Evolutionary conservation across 2,888 invertebrate species (phyloP), one percentile per base, ranked within the genome.

Genomic region (Osmoderma eremita): DNA sequence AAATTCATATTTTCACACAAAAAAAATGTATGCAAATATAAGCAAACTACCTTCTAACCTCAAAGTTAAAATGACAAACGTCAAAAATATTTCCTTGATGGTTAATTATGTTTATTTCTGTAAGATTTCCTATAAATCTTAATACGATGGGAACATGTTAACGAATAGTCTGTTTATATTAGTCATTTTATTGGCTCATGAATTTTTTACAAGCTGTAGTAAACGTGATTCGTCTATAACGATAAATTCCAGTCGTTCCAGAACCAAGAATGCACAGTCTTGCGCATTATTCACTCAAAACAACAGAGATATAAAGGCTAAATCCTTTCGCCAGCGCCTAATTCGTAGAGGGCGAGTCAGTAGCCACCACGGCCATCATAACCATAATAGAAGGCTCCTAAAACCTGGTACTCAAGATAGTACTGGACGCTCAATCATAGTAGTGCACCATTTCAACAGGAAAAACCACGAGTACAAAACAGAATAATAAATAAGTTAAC

Each of bases 81-180:
- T 61, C 45, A 61, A 42, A 45, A 30, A 12, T 18, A 53, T 53
- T 53, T 45, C 17, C 3, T 24, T 61, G 45, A 24, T 24, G 58
- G 58, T 61, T 61, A 61, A 61, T 8, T 10, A 41, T 15, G 58
- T 18, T 42, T 30, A n/a, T 24, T 30, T n/a, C 15, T 45, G 17
- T 15, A 45, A 45, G 45, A 30, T 30, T 24, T 30, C 15, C 17
- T 13, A 30, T 8, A 39, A 58, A 17, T 61, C 5, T 36, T 24
- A 17, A 15, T 30, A 30, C 17, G 30, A 61, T 61, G 58, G 58
- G 30, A 61, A 22, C 45, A 61, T 61, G 58, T 30, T 61, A 61
- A 61, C 24, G 15, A 45, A 17, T 42, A 45, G 24, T 12, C n/a
- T 24, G 12, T 45, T 30, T 22, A 36, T 18, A 30, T 15, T 45